Evolutionary conservation across 2,113 vertebrate species (phyloP).

Genomic region (Ariopsis seemanni): DNA sequence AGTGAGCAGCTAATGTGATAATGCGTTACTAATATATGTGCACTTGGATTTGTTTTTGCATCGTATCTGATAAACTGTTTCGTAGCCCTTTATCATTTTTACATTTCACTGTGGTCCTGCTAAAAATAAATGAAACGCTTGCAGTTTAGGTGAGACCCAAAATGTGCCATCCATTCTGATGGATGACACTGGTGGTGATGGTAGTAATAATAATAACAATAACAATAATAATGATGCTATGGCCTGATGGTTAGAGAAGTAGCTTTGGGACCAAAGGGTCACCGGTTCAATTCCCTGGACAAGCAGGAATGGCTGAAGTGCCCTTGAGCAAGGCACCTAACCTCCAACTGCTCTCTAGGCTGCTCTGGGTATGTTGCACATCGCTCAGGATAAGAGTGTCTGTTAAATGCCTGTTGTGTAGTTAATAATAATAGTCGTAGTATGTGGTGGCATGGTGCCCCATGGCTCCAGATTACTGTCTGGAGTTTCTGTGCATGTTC

Average conservation of each 20-base stretch:
- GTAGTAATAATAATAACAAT: background rate
- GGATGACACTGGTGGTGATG: background rate
- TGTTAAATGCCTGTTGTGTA: no score
- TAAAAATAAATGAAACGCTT: background rate
- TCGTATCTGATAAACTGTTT: background rate
- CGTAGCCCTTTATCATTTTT: background rate
- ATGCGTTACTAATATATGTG: background rate
- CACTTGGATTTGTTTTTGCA: slow-evolving; percentile 51
- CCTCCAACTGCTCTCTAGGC: no score
- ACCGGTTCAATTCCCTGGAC: no score
- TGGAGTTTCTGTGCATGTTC: background rate
- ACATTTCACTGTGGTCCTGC: background rate
- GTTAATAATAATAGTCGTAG: background rate
- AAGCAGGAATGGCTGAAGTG: no score
- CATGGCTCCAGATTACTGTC: background rate
- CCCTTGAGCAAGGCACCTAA: no score
- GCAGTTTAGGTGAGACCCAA: background rate
- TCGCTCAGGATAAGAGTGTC: no score
- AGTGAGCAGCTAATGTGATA: slow-evolving; percentile 7
- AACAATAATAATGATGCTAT: background rate
- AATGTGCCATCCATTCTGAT: background rate
- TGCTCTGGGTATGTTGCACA: no score
- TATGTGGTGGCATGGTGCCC: background rate
- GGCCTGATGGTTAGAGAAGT: no score
- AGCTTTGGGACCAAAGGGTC: no score